Base-by-base conservation (phyloP, 1,140 invertebrate species). In the Diplogasteroides magnus region DNA sequence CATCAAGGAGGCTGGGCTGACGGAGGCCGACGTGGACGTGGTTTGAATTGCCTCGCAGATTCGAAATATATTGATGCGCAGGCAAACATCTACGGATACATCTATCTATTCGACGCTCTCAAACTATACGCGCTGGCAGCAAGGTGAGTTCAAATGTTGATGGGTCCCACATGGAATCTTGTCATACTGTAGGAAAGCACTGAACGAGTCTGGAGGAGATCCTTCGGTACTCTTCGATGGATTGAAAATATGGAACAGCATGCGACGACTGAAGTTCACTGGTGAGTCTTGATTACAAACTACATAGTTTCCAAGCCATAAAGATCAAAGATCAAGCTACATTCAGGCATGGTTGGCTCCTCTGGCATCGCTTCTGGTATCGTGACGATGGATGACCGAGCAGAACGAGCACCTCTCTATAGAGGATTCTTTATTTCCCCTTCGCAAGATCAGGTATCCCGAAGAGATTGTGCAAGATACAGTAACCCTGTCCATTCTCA, bases 81-180 rank as follows among this genome's bases (percentile, higher is more conserved):
- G 78, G 74, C 64, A 14, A 82, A 81, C 62, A 81, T 82, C 19
- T 81, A 79, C 59, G 81, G 78, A 23, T 81, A 81, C 55, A 68
- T 81, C 6, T 76, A 82, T 48, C 64, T 81, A 3, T 81, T 79
- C 66, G 79, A 81, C 63, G 72, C 79, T 15, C 48, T 81, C 26
- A 78, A 79, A 69, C 68, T 81, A 6, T 83, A 83, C 66, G 77
- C 77, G 13, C 26, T 81, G 29, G 79, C 81, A 23, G 80, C 76
- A 1, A 69, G 79, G n/a, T 67, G 72, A 58, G n/a, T n/a, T n/a
- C n/a, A n/a, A n/a, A n/a, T n/a, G n/a, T n/a, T n/a, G n/a, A n/a
- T n/a, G n/a, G n/a, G n/a, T n/a, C n/a, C n/a, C n/a, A n/a, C n/a
- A n/a, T n/a, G n/a, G n/a, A n/a, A n/a, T n/a, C n/a, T n/a, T n/a